Conservation (phyloP, 2,888 invertebrate genomes). For the Apocheima hispidaria region DNA sequence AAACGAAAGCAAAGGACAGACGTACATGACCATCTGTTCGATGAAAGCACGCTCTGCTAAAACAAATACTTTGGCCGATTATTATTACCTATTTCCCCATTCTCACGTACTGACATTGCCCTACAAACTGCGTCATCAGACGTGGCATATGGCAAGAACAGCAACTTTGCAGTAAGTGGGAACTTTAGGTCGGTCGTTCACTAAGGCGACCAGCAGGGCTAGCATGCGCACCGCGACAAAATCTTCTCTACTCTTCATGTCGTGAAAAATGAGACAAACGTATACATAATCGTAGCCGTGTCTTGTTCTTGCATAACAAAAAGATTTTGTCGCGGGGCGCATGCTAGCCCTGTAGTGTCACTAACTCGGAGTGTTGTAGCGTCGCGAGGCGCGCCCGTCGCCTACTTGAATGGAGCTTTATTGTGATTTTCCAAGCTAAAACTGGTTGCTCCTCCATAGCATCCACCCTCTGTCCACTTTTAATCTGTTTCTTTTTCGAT, state of each 20-base stretch:
- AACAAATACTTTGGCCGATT: constrained; percentile 23
- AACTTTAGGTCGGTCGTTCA: background rate
- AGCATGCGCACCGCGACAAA: too few relatives aligned
- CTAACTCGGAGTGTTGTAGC: background rate
- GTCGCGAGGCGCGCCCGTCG: background rate
- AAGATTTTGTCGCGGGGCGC: too few relatives aligned
- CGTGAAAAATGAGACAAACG: too few relatives aligned
- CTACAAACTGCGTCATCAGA: constrained; percentile 51
- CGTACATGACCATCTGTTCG: constrained; percentile 30
- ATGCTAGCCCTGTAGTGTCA: too few relatives aligned
- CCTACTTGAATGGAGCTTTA: background rate
- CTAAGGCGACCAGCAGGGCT: background rate
- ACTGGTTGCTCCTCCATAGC: too few relatives aligned
- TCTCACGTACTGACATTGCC: constrained; percentile 60
- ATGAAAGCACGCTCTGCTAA: constrained; percentile 31
- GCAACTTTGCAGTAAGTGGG: constrained; percentile 7
- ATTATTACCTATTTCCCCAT: constrained; percentile 42
- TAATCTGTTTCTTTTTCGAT: too few relatives aligned
- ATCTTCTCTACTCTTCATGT: too few relatives aligned
- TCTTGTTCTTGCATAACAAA: too few relatives aligned
- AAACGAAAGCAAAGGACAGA: constrained; percentile 19
- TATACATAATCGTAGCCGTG: too few relatives aligned
- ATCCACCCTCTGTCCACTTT: too few relatives aligned
- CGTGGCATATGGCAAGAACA: constrained; percentile 44
- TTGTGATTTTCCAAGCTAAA: too few relatives aligned